A percentile compares a stretch with the other conserved stretches of the same genome.
Evolutionary conservation across 2,113 vertebrate genomes (phyloP).

Genomic region (Chaenocephalus aceratus): DNA sequence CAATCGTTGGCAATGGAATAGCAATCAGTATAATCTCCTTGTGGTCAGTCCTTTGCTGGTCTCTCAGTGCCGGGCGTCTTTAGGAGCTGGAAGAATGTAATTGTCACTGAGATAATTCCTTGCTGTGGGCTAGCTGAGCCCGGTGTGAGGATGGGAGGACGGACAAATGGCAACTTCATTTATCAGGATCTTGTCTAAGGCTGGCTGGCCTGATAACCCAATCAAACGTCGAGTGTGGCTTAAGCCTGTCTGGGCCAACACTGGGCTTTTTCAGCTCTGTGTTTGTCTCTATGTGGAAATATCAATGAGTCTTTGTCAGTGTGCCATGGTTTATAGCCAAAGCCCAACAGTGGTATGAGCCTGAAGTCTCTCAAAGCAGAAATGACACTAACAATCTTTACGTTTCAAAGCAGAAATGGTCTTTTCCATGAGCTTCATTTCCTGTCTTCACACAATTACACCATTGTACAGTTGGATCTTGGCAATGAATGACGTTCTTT

Average conservation of each 20-base stretch:
- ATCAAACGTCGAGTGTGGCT: slow-evolving; percentile 65
- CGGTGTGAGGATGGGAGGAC: slow-evolving; percentile 38
- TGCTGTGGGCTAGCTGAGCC: slow-evolving; percentile 39
- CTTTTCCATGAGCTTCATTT: not conserved
- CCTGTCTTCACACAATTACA: slow-evolving; percentile 31
- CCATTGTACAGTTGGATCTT: slow-evolving; percentile 37
- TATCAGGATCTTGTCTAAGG: slow-evolving; percentile 60
- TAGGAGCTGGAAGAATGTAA: slow-evolving; percentile 51
- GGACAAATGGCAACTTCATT: slow-evolving; percentile 71
- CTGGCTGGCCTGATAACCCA: slow-evolving; percentile 66
- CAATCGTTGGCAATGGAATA: slow-evolving; percentile 59
- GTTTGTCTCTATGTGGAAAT: slow-evolving; percentile 59
- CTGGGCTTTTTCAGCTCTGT: slow-evolving; percentile 42
- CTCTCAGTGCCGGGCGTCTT: slow-evolving; percentile 59
- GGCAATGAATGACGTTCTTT: slow-evolving; percentile 55
- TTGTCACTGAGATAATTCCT: slow-evolving; percentile 63
- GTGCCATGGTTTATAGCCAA: slow-evolving; percentile 48
- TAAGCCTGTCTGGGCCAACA: slow-evolving; percentile 53
- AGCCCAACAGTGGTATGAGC: slow-evolving; percentile 32
- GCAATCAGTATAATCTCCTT: slow-evolving; percentile 72
- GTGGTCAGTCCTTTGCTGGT: slow-evolving; percentile 47
- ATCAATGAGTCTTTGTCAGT: slow-evolving; percentile 65
- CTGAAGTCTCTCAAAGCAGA: slow-evolving; percentile 35
- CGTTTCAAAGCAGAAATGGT: not conserved
- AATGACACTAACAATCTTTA: slow-evolving; percentile 27